Evolutionary conservation across 2,113 vertebrate species (phyloP).

Genomic region (Phaethon lepturus): DNA sequence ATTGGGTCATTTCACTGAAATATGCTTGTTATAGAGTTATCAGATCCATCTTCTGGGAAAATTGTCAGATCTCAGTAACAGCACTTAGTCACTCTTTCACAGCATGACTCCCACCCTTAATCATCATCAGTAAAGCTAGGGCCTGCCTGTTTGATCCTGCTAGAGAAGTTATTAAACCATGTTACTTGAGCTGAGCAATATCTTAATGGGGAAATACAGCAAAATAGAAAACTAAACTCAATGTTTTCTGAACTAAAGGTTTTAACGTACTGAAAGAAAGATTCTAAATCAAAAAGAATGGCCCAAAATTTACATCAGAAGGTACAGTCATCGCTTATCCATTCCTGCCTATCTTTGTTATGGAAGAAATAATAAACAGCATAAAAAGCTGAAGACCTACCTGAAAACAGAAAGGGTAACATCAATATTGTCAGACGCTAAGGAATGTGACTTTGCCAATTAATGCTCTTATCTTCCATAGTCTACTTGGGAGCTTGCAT

Average conservation of each 20-base stretch:
- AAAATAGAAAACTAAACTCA: neutral
- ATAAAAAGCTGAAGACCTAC: neutral
- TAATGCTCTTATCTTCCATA: neutral
- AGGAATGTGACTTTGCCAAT: neutral
- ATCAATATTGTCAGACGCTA: neutral
- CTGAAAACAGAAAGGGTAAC: neutral
- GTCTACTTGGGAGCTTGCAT: neutral
- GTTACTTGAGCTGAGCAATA: neutral
- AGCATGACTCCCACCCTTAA: slow-evolving; percentile 31
- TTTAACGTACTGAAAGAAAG: neutral
- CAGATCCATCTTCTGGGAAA: slow-evolving; percentile 45
- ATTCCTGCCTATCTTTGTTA: neutral
- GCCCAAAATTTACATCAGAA: neutral
- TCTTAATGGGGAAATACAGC: neutral
- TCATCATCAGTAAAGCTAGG: neutral
- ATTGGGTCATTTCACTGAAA: slow-evolving; percentile 54
- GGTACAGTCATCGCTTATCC: neutral
- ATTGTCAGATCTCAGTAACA: slow-evolving; percentile 6
- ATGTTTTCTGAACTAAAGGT: neutral
- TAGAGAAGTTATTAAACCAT: neutral
- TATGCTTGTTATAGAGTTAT: slow-evolving; percentile 35
- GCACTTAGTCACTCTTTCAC: slow-evolving; percentile 33
- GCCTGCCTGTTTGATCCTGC: slow-evolving; percentile 8
- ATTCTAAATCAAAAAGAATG: neutral
- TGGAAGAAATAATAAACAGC: neutral